These are phyloP conservation scores for Chlorocebus sabaeus DNA, from an alignment of 2,113 vertebrate genomes.

Conservation along the genomic window DNA sequence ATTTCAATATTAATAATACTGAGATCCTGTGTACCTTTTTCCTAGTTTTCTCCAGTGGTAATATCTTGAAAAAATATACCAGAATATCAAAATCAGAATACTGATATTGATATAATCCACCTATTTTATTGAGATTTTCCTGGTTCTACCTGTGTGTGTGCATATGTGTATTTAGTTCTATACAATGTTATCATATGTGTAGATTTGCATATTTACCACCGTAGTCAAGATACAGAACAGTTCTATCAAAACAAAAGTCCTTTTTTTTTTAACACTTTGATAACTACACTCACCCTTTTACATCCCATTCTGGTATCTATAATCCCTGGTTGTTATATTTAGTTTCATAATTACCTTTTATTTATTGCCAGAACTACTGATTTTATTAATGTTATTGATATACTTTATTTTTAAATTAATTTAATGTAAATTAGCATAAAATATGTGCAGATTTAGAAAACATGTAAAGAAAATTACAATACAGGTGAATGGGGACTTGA, in stretches of 20 bases:
- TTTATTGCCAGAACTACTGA: background rate
- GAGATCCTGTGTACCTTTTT: background rate
- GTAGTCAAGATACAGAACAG: background rate
- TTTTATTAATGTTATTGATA: background rate
- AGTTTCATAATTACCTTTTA: background rate
- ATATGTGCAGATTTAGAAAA: background rate
- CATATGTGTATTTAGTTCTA: background rate
- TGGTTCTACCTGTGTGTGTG: background rate
- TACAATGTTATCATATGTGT: background rate
- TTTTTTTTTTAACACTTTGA: background rate
- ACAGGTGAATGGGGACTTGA: background rate
- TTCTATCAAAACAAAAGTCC: background rate
- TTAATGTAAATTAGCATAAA: background rate
- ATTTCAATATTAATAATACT: background rate
- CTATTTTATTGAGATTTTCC: background rate
- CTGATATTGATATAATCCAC: background rate
- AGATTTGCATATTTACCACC: background rate
- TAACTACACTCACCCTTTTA: background rate
- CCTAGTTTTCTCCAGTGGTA: background rate
- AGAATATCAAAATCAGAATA: background rate
- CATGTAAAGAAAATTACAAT: background rate
- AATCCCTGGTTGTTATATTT: background rate
- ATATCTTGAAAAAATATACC: background rate
- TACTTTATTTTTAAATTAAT: background rate
- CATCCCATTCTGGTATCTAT: fast-evolving